Conservation (phyloP, 2,113 vertebrate genomes). For the Syngnathoides biaculeatus region DNA sequence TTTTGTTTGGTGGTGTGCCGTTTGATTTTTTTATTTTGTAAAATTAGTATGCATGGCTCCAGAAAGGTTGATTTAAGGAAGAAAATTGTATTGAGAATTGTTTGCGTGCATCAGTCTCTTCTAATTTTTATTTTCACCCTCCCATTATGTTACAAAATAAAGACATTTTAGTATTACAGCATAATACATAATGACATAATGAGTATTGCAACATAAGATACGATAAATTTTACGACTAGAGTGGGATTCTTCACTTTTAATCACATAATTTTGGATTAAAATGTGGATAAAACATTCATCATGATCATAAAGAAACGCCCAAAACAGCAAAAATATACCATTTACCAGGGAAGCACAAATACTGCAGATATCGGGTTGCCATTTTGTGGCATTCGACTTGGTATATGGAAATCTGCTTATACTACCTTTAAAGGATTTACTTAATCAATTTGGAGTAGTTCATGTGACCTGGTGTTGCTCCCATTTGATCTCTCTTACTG, state of each 20-base stretch:
- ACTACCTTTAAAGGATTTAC: background rate
- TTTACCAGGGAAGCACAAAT: background rate
- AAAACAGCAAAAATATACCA: background rate
- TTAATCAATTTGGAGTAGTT: background rate
- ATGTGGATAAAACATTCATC: conserved; percentile 1
- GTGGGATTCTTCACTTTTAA: background rate
- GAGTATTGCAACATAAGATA: background rate
- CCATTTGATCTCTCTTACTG: background rate
- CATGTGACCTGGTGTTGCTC: background rate
- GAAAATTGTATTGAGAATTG: no score
- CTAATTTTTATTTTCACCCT: background rate
- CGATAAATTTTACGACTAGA: background rate
- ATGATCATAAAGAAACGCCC: background rate
- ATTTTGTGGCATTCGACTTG: background rate
- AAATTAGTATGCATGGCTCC: no score
- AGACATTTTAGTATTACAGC: no score
- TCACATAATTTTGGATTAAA: background rate
- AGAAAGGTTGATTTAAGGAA: no score
- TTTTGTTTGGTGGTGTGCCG: no score
- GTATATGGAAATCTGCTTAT: background rate
- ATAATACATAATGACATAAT: no score
- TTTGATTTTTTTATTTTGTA: no score
- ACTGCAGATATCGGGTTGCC: background rate
- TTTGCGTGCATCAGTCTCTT: no score
- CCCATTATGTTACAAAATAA: no score